Conservation (phyloP, 2,797 vertebrate species). For the Neomorphus geoffroyi region DNA sequence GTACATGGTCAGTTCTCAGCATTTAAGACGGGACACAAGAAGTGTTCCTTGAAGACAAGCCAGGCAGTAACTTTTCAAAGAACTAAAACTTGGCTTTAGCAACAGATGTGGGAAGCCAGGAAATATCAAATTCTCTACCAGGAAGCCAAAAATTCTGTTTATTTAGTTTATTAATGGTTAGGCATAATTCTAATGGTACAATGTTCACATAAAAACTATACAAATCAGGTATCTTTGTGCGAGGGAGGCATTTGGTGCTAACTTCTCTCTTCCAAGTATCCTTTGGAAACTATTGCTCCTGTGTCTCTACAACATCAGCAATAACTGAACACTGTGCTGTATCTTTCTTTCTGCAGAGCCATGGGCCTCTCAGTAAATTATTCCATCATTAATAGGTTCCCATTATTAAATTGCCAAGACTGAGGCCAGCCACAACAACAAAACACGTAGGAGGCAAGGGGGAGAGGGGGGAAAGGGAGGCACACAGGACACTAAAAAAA, state of each 20-base stretch:
- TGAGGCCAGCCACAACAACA: background rate
- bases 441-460: background rate
- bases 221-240: slow-evolving; percentile 10
- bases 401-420: background rate
- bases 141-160: slow-evolving; percentile 51
- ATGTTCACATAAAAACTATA: background rate
- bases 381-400: slow-evolving; percentile 21
- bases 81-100: slow-evolving; percentile 50
- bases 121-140: slow-evolving; percentile 34
- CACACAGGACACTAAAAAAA: background rate
- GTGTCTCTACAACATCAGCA: background rate
- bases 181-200: slow-evolving; percentile 20
- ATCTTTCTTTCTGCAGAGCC: background rate
- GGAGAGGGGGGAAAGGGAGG: too few species aligned
- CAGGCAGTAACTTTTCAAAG: slow-evolving; percentile 55
- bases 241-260: background rate
- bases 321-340: background rate
- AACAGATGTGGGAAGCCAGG: slow-evolving; percentile 29
- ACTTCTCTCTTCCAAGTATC: background rate
- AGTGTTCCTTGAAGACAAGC: slow-evolving; percentile 47
- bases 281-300: slow-evolving; percentile 16
- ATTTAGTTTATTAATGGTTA: slow-evolving; percentile 56
- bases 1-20: slow-evolving; percentile 12
- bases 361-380: background rate
- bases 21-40: slow-evolving; percentile 33